A percentile compares a stretch with the other conserved stretches of the same genome.
These are phyloP conservation scores for Megamerina dolium DNA, from an alignment of 2,888 invertebrate species.

Conservation along the genomic window DNA sequence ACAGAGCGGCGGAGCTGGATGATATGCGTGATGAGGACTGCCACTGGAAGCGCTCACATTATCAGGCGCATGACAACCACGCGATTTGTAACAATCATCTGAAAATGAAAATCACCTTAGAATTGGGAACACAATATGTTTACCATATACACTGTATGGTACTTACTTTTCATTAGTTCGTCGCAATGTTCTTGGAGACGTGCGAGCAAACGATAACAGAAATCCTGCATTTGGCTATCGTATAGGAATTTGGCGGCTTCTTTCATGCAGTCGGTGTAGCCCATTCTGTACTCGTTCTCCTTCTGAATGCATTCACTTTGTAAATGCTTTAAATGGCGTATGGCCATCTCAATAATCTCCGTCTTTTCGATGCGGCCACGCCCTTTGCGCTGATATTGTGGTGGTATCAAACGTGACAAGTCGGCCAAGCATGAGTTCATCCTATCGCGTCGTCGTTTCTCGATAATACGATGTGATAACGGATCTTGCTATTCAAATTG, in stretches of 20 bases:
- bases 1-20: slow-evolving; percentile 44
- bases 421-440: slow-evolving; percentile 98
- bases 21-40: slow-evolving; percentile 49
- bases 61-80: slow-evolving; percentile 50
- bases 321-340: slow-evolving; percentile 84
- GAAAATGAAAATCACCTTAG: neutral
- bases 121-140: too few relatives aligned
- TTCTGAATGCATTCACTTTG: slow-evolving; percentile 57
- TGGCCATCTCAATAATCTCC: slow-evolving; percentile 97
- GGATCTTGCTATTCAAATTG: slow-evolving; percentile 71
- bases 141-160: too few relatives aligned
- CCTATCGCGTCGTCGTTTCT: slow-evolving; percentile 88
- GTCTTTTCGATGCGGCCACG: slow-evolving; percentile 95
- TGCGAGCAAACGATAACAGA: slow-evolving; percentile 72
- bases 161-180: slow-evolving; percentile 54
- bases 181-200: slow-evolving; percentile 84
- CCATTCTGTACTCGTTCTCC: slow-evolving; percentile 62
- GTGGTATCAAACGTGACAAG: slow-evolving; percentile 85
- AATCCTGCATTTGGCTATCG: slow-evolving; percentile 75
- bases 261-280: slow-evolving; percentile 85
- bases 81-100: slow-evolving; percentile 47
- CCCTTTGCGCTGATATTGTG: slow-evolving; percentile 89
- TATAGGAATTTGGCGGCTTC: slow-evolving; percentile 86
- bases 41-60: slow-evolving; percentile 55
- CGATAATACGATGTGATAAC: slow-evolving; percentile 95